phyloP scores from a whole-genome alignment of 2,888 invertebrate genomes.

The Phragmatobia fuliginosa region DNA sequence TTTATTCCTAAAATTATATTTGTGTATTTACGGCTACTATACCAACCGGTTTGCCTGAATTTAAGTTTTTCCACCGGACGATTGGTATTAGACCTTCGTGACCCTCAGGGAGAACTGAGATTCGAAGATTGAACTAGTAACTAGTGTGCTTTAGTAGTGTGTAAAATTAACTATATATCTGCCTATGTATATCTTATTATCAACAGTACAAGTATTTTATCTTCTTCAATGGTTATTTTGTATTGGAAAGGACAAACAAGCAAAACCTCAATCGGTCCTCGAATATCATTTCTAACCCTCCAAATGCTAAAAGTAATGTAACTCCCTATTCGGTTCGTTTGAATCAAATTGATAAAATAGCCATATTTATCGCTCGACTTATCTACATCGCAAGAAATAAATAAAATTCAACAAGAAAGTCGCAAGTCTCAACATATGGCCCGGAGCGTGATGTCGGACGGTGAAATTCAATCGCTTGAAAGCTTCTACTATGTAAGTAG shows the following conservation, averaged over 20 bases:
- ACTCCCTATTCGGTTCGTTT: slow-evolving; percentile 27
- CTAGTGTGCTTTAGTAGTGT: too few species aligned
- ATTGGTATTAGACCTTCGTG: too few species aligned
- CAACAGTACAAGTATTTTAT: neutral
- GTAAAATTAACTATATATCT: neutral
- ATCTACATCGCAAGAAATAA: slow-evolving; percentile 44
- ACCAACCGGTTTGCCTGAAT: too few species aligned
- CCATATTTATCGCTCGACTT: slow-evolving; percentile 38
- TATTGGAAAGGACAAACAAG: neutral
- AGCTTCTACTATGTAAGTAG: slow-evolving; percentile 47
- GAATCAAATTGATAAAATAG: slow-evolving; percentile 50
- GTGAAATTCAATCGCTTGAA: slow-evolving; percentile 61
- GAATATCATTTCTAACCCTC: slow-evolving; percentile 2
- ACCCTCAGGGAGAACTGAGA: too few species aligned
- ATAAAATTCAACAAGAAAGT: slow-evolving; percentile 64
- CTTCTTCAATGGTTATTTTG: neutral
- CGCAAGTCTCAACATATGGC: slow-evolving; percentile 66
- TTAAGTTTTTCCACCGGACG: too few species aligned
- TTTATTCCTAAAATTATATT: too few species aligned
- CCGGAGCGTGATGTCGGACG: slow-evolving; percentile 51
- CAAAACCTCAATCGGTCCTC: neutral
- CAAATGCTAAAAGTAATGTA: slow-evolving; percentile 4
- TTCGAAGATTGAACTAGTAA: too few species aligned
- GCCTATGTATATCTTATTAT: neutral
- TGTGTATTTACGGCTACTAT: too few species aligned